Base-by-base conservation (phyloP, 2,888 invertebrate species). In the Ormyrus nitidulus region DNA sequence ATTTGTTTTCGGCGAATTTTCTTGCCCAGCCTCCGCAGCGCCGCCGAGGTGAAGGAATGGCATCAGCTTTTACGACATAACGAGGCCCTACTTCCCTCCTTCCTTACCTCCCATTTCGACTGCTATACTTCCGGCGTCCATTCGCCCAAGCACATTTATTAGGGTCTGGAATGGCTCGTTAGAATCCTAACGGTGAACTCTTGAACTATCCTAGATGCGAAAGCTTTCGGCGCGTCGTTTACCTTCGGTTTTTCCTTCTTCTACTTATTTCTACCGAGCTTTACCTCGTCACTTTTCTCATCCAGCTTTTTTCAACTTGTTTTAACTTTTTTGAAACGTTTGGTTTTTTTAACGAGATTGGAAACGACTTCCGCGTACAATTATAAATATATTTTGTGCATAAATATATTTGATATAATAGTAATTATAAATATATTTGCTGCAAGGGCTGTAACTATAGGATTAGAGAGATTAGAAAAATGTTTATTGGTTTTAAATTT, bases 131-230 rank as follows among this genome's bases (percentile, higher is more conserved):
- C 70, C 77, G 70, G 77, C 77, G 34, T 77, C 58, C 77, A 64
- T 79, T 74, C 62, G 65, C 76, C 68, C n/a, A 62, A 49, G 54
- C 73, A 64, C 77, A 64, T 70, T 62, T 75, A 79, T 73, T 81
- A 72, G 72, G 66, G 72, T 72, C 61, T 78, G 59, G 59, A 78
- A 78, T 78, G 66, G 72, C 78, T 78, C 78, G 78, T 78, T 78
- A 78, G 78, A 78, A 77, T 79, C 82, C 81, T 80, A 82, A 82
- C 82, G 81, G 80, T 80, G 77, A 84, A 79, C 80, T 83, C 64
- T 53, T 8, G 51, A 54, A 49, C 62, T 64, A 77, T 62, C 70
- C 49, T 70, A 80, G 64, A 70, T 69, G 77, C 56, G 59, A 75
- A 46, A 68, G 59, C 75, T 75, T 75, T 68, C 75, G 59, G 78